Conservation (phyloP, 2,113 vertebrate genomes). For the Galbula dea region DNA sequence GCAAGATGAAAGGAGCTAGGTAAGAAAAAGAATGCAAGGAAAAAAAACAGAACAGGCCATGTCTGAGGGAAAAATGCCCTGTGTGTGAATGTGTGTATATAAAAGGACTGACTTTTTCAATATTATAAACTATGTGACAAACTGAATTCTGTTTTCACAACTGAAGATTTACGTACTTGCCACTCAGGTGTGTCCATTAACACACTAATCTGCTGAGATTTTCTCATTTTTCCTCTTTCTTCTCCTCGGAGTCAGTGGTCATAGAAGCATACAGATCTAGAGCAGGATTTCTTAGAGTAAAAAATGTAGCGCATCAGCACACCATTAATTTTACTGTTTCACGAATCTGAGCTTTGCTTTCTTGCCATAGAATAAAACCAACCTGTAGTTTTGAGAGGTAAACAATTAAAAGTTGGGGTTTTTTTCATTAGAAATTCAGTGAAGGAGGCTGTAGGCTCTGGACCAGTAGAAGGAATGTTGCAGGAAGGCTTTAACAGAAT, state of each 20-base stretch:
- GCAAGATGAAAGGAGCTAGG: not conserved
- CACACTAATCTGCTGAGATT: not conserved
- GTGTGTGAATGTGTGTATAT: not conserved
- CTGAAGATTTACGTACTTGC: not conserved
- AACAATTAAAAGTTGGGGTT: not conserved
- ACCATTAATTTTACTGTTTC: not conserved
- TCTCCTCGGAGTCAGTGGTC: not conserved
- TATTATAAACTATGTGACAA: not conserved
- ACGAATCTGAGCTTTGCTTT: not conserved
- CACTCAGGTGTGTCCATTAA: not conserved
- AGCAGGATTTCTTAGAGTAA: not conserved
- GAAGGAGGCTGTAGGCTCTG: not conserved
- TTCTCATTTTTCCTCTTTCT: not conserved
- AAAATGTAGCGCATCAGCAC: not conserved
- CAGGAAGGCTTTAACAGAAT: not conserved
- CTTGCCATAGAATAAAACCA: not conserved
- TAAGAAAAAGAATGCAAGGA: not conserved
- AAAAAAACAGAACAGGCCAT: not conserved
- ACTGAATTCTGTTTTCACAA: not conserved
- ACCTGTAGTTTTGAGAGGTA: not conserved
- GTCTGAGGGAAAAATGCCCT: not conserved
- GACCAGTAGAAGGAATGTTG: not conserved
- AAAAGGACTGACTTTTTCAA: not conserved
- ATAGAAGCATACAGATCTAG: not conserved
- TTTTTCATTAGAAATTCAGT: slow-evolving; percentile 12